Base-by-base conservation (phyloP, 2,888 invertebrate species). In the Empis stercorea region DNA sequence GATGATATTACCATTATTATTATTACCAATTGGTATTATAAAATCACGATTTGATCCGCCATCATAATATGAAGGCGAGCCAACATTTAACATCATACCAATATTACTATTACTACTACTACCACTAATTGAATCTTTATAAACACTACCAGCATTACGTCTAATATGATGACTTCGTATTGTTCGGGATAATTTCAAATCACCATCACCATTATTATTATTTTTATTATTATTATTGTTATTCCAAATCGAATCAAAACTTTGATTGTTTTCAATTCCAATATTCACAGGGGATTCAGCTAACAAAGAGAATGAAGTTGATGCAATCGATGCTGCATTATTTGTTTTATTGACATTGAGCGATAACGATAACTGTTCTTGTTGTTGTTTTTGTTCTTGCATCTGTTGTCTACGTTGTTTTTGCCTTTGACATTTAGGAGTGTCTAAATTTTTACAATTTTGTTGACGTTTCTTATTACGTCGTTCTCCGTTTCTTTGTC, bases 351-450 rank as follows among this genome's bases (percentile, higher is more conserved):
- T 48, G 20, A 46, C 27, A 42, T 43, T 47, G 4, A 42, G 17
- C 11, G 43, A 44, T 10, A 50, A 14, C 11, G 43, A 44, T 10
- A 50, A 14, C 17, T 41, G 23, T 16, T 32, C 10, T 41, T 46
- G 46, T 16, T 10, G 10, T 34, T 34, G 34, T 27, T 27, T 27
- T 27, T 27, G 23, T 4, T 27, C 23, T 27, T 65, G 65, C 20
- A 61, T 59, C 49, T 65, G 66, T 42, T 66, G 66, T 4, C 63
- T 59, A 43, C 61, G 60, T 2, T n/a, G n/a, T n/a, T 65, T 61
- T 42, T 65, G 65, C 3, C 66, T 58, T 45, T 64, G 60, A 20
- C 66, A 67, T 44, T 65, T 65, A 0, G 60, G 58, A 0, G 64
- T 63, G 10, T 66, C 65, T 1, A 63, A 61, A 50, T 67, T 67